Conservation (phyloP, 2,113 vertebrate species). For the Platysteira castanea region DNA sequence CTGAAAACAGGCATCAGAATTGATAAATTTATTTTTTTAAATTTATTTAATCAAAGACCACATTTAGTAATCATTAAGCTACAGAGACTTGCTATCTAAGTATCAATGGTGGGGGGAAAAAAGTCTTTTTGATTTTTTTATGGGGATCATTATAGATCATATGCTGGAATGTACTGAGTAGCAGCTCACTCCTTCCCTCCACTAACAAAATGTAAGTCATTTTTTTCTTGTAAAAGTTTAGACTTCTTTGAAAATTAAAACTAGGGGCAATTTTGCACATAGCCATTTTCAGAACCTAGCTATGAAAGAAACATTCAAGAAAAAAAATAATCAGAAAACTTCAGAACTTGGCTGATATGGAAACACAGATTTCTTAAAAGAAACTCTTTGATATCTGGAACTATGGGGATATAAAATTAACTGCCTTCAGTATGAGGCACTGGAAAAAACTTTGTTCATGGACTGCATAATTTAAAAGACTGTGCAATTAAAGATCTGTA, state of each 20-base stretch:
- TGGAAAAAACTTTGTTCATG: not conserved
- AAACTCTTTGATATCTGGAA: not conserved
- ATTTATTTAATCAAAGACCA: not conserved
- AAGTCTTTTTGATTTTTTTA: not conserved
- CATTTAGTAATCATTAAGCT: not conserved
- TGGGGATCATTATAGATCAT: not conserved
- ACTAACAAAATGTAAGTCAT: not conserved
- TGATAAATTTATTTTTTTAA: not conserved
- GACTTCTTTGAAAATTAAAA: not conserved
- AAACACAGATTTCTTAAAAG: not conserved
- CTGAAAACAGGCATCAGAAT: not conserved
- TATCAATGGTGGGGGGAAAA: not conserved
- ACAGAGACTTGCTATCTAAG: not conserved
- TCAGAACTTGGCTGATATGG: not conserved
- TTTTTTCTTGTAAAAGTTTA: not conserved
- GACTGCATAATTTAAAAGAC: constrained; percentile 42
- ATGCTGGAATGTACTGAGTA: not conserved
- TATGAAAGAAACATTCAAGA: not conserved
- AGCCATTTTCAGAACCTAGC: not conserved
- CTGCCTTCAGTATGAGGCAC: not conserved
- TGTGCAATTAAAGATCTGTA: constrained; percentile 28
- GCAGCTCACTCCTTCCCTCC: not conserved
- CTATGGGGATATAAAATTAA: constrained; percentile 14
- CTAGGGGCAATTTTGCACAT: not conserved
- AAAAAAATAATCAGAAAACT: not conserved